A percentile compares a stretch with the other conserved stretches of the same genome.
Conservation (phyloP, 92 coral and sea anemone genomes). For the Virgularia gustaviana region DNA sequence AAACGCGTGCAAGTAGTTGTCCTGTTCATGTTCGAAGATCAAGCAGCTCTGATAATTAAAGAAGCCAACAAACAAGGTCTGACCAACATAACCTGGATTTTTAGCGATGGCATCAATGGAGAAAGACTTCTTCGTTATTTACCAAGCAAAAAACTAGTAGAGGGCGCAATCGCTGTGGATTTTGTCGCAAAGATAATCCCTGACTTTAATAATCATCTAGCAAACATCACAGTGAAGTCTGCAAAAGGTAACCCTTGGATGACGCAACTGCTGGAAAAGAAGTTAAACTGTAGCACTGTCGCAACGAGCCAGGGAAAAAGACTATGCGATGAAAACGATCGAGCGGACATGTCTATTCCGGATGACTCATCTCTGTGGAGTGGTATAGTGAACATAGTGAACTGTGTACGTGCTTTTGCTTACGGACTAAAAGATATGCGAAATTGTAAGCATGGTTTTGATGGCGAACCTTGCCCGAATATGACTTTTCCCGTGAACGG, state of each 20-base stretch:
- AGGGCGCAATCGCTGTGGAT: constrained; percentile 74
- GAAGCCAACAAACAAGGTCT: constrained; percentile 61
- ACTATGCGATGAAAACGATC: constrained; percentile 55
- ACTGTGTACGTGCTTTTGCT: constrained; percentile 72
- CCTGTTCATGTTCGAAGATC: constrained; percentile 67
- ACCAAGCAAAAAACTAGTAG: constrained; percentile 47
- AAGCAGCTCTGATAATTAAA: constrained; percentile 62
- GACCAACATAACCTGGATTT: constrained; percentile 76
- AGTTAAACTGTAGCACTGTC: constrained; percentile 52
- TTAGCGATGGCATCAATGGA: constrained; percentile 82
- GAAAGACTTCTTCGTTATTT: constrained; percentile 54
- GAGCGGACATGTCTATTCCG: constrained; percentile 24
- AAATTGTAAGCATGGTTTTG: constrained; percentile 41
- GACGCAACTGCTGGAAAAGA: constrained; percentile 53
- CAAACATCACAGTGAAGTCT: constrained; percentile 43
- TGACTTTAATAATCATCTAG: constrained; percentile 48
- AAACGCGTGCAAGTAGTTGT: constrained; percentile 67
- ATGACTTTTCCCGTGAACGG: constrained; percentile 44
- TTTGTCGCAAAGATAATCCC: constrained; percentile 56
- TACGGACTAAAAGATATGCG: constrained; percentile 60
- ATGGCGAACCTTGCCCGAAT: constrained; percentile 49
- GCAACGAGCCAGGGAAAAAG: neutral
- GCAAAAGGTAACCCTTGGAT: constrained; percentile 66
- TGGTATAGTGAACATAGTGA: constrained; percentile 69
- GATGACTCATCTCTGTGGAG: constrained; percentile 44